These are phyloP conservation scores for Conus betulinus DNA, from an alignment of 1,140 invertebrate species.

Conservation along the genomic window DNA sequence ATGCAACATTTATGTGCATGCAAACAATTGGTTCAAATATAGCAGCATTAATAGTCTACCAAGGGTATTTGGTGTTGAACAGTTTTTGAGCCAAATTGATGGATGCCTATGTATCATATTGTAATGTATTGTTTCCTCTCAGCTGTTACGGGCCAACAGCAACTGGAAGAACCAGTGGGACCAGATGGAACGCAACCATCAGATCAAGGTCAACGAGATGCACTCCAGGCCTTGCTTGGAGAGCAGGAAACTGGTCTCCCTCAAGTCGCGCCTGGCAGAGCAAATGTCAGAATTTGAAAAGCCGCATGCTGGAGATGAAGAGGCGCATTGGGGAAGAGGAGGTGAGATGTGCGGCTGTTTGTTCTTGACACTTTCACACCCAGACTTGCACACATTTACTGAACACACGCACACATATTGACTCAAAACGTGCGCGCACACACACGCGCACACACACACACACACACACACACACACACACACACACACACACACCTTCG, in stretches of 20 bases:
- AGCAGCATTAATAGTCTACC: too few species aligned
- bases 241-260: conserved; percentile 7
- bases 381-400: too few species aligned
- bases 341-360: background rate
- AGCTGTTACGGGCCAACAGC: conserved; percentile 23
- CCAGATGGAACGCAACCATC: conserved; percentile 13
- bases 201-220: conserved; percentile 10
- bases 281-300: conserved; percentile 17
- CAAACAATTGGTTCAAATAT: too few species aligned
- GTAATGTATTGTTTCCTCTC: background rate
- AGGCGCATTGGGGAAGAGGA: conserved; percentile 41
- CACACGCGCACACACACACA: too few species aligned
- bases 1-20: too few species aligned
- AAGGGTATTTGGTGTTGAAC: too few species aligned
- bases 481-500: background rate
- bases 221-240: background rate
- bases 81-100: too few species aligned
- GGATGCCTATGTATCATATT: too few species aligned
- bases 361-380: too few species aligned
- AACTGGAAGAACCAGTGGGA: conserved; percentile 38
- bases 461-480: background rate
- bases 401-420: too few species aligned
- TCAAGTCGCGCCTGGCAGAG: conserved; percentile 18
- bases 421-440: too few species aligned
- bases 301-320: conserved; percentile 34